Percentiles rank a stretch among this genome's conserved stretches.
phyloP scores from a whole-genome alignment of 2,797 vertebrate species.

The Ctenopoma kingsleyae region DNA sequence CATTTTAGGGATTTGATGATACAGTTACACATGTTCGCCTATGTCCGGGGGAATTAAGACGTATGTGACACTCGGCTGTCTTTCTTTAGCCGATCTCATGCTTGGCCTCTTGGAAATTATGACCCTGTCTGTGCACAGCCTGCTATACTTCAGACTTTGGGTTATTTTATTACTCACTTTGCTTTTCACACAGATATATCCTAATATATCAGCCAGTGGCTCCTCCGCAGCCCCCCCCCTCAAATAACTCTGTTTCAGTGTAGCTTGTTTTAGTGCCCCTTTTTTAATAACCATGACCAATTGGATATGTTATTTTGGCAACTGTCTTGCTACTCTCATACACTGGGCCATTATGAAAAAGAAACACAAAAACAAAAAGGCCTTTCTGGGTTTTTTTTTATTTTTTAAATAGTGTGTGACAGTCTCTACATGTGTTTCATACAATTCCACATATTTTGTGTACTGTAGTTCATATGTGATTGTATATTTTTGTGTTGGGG shows the following conservation, averaged over 20 bases:
- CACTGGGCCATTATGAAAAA: constrained; percentile 79
- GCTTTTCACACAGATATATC: constrained; percentile 68
- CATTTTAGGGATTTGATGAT: constrained; percentile 69
- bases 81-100: constrained; percentile 59
- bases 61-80: constrained; percentile 54
- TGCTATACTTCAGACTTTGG: constrained; percentile 67
- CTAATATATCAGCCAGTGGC: constrained; percentile 78
- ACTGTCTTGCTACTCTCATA: constrained; percentile 62
- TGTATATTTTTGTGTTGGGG: background rate
- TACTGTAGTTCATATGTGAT: constrained; percentile 21
- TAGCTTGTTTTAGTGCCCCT: constrained; percentile 78
- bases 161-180: constrained; percentile 77
- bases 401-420: constrained; percentile 64
- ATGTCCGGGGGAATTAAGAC: constrained; percentile 73
- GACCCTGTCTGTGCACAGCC: constrained; percentile 62
- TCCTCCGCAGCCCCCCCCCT: constrained; percentile 39
- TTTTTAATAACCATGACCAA: constrained; percentile 78
- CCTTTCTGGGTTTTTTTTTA: background rate
- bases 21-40: constrained; percentile 77
- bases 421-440: constrained; percentile 64
- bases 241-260: constrained; percentile 77
- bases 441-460: constrained; percentile 44
- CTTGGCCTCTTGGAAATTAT: constrained; percentile 57
- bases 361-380: constrained; percentile 35
- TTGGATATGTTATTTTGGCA: constrained; percentile 85